Conservation (phyloP, 2,888 invertebrate genomes). For the Artemia sp. region DNA sequence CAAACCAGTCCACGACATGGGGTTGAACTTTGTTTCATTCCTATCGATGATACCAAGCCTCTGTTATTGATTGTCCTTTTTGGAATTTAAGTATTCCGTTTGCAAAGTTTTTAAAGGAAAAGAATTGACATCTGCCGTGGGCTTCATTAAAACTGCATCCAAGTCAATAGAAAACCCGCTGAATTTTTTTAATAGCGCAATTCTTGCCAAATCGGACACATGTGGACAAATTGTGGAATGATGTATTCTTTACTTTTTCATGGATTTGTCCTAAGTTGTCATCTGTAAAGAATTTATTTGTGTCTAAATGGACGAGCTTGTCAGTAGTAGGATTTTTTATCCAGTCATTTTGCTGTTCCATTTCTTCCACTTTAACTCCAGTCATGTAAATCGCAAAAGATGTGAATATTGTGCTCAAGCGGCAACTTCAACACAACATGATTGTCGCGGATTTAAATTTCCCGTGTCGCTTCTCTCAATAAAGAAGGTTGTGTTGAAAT, state of each 20-base stretch:
- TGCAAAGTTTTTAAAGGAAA: neutral
- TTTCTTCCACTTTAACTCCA: neutral
- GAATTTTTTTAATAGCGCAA: neutral
- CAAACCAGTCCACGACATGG: neutral
- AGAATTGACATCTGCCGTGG: neutral
- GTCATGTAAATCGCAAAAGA: neutral
- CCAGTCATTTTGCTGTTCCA: neutral
- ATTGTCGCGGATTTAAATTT: neutral
- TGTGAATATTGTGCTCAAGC: neutral
- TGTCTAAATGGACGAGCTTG: neutral
- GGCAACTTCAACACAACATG: neutral
- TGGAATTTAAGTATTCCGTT: slow-evolving; percentile 14
- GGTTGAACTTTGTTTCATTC: neutral
- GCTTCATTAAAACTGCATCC: neutral
- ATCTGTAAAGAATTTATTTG: neutral
- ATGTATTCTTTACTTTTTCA: neutral
- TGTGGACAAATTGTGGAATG: neutral
- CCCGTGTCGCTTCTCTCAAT: neutral
- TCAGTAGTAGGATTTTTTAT: neutral
- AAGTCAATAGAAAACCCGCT: neutral
- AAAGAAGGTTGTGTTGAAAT: slow-evolving; percentile 1
- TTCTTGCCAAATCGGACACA: neutral
- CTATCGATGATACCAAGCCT: neutral
- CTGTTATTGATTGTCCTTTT: neutral
- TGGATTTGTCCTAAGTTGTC: neutral